phyloP scores from a whole-genome alignment of 2,888 invertebrate genomes.

The Crepidodera aurea region DNA sequence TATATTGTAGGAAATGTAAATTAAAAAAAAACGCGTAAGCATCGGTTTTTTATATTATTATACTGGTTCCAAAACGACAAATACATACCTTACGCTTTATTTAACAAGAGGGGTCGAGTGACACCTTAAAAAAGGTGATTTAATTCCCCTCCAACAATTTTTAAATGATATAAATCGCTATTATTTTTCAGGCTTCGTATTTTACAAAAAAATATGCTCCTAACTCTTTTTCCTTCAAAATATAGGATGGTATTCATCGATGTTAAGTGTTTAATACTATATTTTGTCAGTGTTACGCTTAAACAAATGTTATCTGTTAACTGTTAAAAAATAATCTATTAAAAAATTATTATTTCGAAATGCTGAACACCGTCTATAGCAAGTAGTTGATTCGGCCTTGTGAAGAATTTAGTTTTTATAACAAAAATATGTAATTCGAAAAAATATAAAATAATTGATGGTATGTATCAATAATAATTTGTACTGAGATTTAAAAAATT shows the following conservation, averaged over 20 bases:
- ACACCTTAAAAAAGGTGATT: not conserved
- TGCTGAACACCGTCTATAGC: conserved; percentile 52
- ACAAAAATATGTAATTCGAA: conserved; percentile 19
- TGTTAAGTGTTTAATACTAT: conserved; percentile 24
- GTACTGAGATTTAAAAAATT: not conserved
- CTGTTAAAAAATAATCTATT: conserved; percentile 26
- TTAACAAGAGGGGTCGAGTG: not conserved
- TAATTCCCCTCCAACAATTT: not conserved
- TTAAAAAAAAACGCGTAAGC: not conserved
- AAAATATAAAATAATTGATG: not conserved
- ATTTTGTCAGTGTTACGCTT: conserved; percentile 33
- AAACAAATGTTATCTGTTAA: conserved; percentile 37
- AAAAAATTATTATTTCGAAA: conserved; percentile 18
- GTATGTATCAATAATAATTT: conserved; percentile 1
- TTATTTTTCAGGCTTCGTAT: too few species aligned
- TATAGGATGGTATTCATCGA: not conserved
- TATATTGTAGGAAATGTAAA: conserved; percentile 1
- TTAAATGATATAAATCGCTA: not conserved
- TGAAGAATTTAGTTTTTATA: conserved; percentile 37
- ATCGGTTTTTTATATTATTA: not conserved
- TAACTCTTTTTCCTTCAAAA: not conserved
- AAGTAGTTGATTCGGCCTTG: conserved; percentile 58
- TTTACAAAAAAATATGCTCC: not conserved
- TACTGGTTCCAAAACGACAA: too few species aligned
- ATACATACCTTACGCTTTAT: not conserved